phyloP scores from a whole-genome alignment of 2,113 vertebrate species.

The Triplophysa tibetana region DNA sequence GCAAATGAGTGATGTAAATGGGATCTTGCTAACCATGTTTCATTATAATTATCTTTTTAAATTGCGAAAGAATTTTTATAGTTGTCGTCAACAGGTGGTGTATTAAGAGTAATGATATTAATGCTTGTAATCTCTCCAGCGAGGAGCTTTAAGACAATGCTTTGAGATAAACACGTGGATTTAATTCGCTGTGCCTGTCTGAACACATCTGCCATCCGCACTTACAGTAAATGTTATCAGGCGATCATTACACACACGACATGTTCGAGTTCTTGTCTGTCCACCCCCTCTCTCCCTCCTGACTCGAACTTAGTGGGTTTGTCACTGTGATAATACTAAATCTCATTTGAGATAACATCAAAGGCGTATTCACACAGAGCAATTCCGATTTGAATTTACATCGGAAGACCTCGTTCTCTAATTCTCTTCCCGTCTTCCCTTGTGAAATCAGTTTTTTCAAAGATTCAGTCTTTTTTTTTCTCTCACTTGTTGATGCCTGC shows the following conservation, averaged over 20 bases:
- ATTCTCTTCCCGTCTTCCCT: background rate
- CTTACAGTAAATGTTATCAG: constrained; percentile 29
- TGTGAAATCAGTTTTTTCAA: constrained; percentile 4
- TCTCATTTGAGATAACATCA: constrained; percentile 15
- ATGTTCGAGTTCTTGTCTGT: background rate
- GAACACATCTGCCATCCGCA: constrained; percentile 33
- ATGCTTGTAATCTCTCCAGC: background rate
- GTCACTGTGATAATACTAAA: constrained; percentile 1
- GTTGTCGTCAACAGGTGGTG: constrained; percentile 9
- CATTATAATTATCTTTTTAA: constrained; percentile 6
- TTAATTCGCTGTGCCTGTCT: constrained; percentile 38
- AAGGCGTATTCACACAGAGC: constrained; percentile 18
- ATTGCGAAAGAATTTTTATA: constrained; percentile 6
- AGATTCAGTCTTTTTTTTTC: background rate
- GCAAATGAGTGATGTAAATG: background rate
- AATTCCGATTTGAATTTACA: constrained; percentile 25
- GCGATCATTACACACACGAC: constrained; percentile 33
- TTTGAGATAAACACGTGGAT: constrained; percentile 15
- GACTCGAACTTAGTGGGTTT: constrained; percentile 2
- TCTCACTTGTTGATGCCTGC: constrained; percentile 15
- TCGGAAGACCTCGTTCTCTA: background rate
- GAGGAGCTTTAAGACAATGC: constrained; percentile 14
- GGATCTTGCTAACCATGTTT: background rate
- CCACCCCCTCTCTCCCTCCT: constrained; percentile 16
- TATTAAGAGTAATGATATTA: background rate